phyloP scores from a whole-genome alignment of 1,140 invertebrate species.

The Globodera ellingtonae region DNA sequence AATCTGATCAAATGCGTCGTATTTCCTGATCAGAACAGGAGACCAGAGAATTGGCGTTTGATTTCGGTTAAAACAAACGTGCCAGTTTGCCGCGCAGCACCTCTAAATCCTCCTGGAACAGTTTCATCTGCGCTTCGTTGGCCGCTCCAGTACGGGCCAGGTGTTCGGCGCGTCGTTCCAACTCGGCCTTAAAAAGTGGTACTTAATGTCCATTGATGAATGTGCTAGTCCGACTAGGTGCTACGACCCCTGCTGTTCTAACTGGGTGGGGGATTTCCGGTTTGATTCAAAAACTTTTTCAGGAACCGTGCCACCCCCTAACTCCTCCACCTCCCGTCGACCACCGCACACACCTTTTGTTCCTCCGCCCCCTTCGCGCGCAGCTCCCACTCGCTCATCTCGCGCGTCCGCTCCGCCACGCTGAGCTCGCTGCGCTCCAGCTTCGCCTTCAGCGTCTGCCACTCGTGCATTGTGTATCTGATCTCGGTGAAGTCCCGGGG shows the following conservation, averaged over 20 bases:
- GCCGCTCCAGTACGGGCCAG: slow-evolving; percentile 15
- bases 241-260: too few species aligned
- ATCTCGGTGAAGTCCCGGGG: slow-evolving; percentile 46
- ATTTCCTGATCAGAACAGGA: background rate
- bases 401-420: slow-evolving; percentile 44
- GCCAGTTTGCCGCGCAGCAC: slow-evolving; percentile 46
- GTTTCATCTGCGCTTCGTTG: slow-evolving; percentile 51
- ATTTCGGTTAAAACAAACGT: background rate
- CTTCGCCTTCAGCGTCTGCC: slow-evolving; percentile 52
- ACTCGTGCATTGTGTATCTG: slow-evolving; percentile 32
- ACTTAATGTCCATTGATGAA: background rate
- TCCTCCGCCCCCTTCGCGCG: slow-evolving; percentile 33
- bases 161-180: slow-evolving; percentile 47
- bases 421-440: slow-evolving; percentile 50
- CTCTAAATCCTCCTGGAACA: slow-evolving; percentile 50
- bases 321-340: too few species aligned
- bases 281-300: too few species aligned
- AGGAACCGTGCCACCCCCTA: too few species aligned
- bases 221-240: too few species aligned
- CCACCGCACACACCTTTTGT: slow-evolving; percentile 20
- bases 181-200: slow-evolving; percentile 22
- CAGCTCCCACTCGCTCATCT: slow-evolving; percentile 29
- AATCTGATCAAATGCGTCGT: too few species aligned
- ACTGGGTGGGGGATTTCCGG: too few species aligned
- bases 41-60: too few species aligned